Conservation (phyloP, 2,888 invertebrate species). For the Drosophila lutescens region DNA sequence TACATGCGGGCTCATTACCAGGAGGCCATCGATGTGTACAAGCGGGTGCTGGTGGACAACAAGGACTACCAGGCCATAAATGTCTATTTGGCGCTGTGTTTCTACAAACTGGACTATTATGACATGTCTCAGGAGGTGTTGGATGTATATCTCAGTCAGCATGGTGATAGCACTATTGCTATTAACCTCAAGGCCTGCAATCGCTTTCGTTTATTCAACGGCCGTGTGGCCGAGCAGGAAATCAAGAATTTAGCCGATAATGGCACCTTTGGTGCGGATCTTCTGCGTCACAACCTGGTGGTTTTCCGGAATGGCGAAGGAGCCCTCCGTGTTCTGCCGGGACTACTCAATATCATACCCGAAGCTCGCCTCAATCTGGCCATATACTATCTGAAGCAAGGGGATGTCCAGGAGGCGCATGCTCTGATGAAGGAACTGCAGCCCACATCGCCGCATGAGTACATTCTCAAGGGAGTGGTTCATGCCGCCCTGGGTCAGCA, state of each 20-base stretch:
- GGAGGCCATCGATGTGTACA: constrained; percentile 99
- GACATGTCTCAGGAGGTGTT: constrained; percentile 99
- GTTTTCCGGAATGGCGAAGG: constrained; percentile 98
- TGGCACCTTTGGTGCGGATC: constrained; percentile 94
- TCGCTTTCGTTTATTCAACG: constrained; percentile 93
- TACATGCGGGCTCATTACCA: constrained; percentile 98
- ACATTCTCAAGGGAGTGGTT: constrained; percentile 97
- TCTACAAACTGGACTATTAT: constrained; percentile 99
- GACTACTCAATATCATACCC: constrained; percentile 96
- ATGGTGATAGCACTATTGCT: constrained; percentile 97
- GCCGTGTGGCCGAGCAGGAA: constrained; percentile 96
- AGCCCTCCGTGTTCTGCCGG: constrained; percentile 94
- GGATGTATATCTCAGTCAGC: constrained; percentile 95
- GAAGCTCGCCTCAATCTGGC: constrained; percentile 98
- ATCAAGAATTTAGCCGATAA: constrained; percentile 91
- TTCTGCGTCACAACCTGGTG: constrained; percentile 97
- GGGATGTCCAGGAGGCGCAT: constrained; percentile 95
- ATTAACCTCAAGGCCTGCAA: constrained; percentile 94
- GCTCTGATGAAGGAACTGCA: constrained; percentile 95
- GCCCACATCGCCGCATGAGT: constrained; percentile 97
- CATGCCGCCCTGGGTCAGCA: constrained; percentile 97
- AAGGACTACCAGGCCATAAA: constrained; percentile 97
- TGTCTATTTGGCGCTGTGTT: constrained; percentile 98
- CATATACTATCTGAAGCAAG: constrained; percentile 95
- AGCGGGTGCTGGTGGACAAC: constrained; percentile 94